Evolutionary conservation across 1,140 invertebrate genomes (phyloP), one percentile per base, ranked within the genome.

Genomic region (Leguminivora glycinivorella): DNA sequence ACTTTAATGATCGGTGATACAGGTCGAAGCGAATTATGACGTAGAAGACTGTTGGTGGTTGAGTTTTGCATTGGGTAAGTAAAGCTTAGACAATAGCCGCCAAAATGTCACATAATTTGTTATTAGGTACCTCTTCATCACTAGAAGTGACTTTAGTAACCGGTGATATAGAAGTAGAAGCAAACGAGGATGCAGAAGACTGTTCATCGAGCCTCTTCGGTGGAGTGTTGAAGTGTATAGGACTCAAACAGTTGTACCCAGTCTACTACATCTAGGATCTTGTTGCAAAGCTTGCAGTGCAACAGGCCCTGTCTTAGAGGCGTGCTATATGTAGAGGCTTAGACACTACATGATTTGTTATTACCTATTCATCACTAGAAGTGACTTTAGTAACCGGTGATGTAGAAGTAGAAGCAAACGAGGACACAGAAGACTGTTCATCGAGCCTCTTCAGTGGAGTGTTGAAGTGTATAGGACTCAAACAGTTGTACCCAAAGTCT

Each of bases 281-380:
- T 68, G 24, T 68, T 68, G 24, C 22, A 63, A 52, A 69, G 1
- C 19, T 29, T 69, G 56, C 40, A 47, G 19, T n/a, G n/a, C n/a
- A 66, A n/a, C n/a, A n/a, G n/a, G n/a, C n/a, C n/a, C n/a, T n/a
- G n/a, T n/a, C n/a, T n/a, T n/a, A n/a, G n/a, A n/a, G n/a, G n/a
- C n/a, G n/a, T n/a, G n/a, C n/a, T n/a, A n/a, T n/a, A n/a, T n/a
- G n/a, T n/a, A n/a, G n/a, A n/a, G n/a, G n/a, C n/a, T n/a, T n/a
- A n/a, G n/a, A n/a, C n/a, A n/a, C n/a, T n/a, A n/a, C n/a, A n/a
- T n/a, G n/a, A n/a, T n/a, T n/a, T n/a, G n/a, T n/a, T 29, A 60
- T 34, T 72, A 86, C 85, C 82, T 87, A 84, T 68, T 88, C 83
- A 78, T 88, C 86, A 76, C 84, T 88, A 1, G 84, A 86, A 10